A percentile compares a stretch with the other conserved stretches of the same genome.
These are phyloP conservation scores for Cebidichthys violaceus DNA, from an alignment of 2,113 vertebrate genomes.

Conservation along the genomic window DNA sequence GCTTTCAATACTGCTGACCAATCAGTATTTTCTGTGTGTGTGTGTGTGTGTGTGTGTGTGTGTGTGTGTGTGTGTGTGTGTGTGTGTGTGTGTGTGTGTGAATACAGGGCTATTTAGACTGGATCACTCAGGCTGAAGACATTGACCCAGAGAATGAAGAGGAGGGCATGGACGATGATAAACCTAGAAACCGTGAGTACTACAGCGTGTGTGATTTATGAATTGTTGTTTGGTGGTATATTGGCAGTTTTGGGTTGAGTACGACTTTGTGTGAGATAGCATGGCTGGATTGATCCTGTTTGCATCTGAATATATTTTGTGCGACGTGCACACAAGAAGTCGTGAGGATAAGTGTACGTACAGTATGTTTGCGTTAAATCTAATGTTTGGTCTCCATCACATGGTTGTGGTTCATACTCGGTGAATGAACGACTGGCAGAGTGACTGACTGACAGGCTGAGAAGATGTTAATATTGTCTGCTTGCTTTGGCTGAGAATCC, in stretches of 20 bases:
- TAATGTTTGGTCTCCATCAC: conserved; percentile 11
- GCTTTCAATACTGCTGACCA: not conserved
- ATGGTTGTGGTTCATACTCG: conserved; percentile 1
- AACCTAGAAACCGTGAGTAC: conserved; percentile 95
- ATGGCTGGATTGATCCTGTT: not conserved
- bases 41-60: conserved; percentile 1
- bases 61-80: conserved; percentile 16
- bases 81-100: conserved; percentile 15
- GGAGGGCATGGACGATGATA: conserved; percentile 96
- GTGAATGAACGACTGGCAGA: conserved; percentile 31
- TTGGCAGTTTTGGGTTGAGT: not conserved
- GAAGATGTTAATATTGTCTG: conserved; percentile 54
- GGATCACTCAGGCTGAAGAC: conserved; percentile 99
- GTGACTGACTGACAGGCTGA: conserved; percentile 46
- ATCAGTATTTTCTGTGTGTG: conserved; percentile 1
- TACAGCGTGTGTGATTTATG: not conserved
- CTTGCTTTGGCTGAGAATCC: conserved; percentile 50
- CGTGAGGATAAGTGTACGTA: conserved; percentile 8
- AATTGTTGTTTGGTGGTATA: not conserved
- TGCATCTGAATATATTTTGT: not conserved
- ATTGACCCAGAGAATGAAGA: conserved; percentile 99
- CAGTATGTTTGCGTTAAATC: conserved; percentile 4
- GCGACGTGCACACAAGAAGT: not conserved
- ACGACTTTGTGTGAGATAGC: not conserved
- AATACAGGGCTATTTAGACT: conserved; percentile 92